Conservation (phyloP, 2,888 invertebrate genomes). For the Cryptophagus acutangulus region DNA sequence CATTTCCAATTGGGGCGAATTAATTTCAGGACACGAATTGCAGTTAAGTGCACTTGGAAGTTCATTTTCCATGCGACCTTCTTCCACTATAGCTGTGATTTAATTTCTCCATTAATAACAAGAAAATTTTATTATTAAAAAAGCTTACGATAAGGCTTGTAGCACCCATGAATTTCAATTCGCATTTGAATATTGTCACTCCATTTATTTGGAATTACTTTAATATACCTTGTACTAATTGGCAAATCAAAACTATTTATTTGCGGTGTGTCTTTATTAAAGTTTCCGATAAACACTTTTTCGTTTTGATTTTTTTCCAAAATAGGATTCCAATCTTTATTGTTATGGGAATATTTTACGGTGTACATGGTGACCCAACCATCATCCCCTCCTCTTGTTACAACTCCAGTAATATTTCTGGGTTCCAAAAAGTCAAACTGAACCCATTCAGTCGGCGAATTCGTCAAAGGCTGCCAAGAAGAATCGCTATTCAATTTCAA, state of each 20-base stretch:
- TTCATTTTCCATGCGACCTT: too few relatives aligned
- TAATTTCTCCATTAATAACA: too few relatives aligned
- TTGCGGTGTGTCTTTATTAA: slow-evolving; percentile 58
- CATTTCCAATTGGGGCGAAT: slow-evolving; percentile 32
- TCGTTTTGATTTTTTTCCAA: slow-evolving; percentile 53
- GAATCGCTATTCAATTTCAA: slow-evolving; percentile 49
- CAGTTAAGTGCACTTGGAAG: too few relatives aligned
- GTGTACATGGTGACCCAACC: slow-evolving; percentile 74
- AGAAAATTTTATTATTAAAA: too few relatives aligned
- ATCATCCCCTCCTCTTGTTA: slow-evolving; percentile 64
- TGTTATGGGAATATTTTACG: slow-evolving; percentile 68
- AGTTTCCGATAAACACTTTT: slow-evolving; percentile 67
- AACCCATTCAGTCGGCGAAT: slow-evolving; percentile 66
- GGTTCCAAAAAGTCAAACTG: slow-evolving; percentile 74
- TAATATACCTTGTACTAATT: slow-evolving; percentile 66
- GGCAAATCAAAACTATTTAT: slow-evolving; percentile 67
- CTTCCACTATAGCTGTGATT: too few relatives aligned
- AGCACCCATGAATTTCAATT: slow-evolving; percentile 76
- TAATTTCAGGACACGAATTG: slow-evolving; percentile 55
- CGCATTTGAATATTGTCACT: slow-evolving; percentile 66
- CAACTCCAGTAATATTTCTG: slow-evolving; percentile 72
- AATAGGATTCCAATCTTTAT: slow-evolving; percentile 65
- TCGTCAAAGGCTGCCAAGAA: slow-evolving; percentile 65
- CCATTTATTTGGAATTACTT: slow-evolving; percentile 70
- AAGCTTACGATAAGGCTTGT: slow-evolving; percentile 61